These are phyloP conservation scores for Aleadryas rufinucha DNA, from an alignment of 2,113 vertebrate genomes.

Conservation along the genomic window DNA sequence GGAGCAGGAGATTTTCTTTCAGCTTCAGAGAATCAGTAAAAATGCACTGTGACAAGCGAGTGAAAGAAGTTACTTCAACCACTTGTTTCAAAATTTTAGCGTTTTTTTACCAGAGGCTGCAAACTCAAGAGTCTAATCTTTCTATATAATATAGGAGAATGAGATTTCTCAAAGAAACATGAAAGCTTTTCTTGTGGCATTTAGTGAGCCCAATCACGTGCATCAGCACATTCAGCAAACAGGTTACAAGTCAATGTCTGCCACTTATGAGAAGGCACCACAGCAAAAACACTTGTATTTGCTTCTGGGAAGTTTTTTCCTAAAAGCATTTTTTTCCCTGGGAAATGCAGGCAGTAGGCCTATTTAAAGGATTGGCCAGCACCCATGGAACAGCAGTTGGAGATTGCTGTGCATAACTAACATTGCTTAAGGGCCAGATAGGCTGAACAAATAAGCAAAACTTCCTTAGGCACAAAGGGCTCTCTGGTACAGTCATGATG, in stretches of 20 bases:
- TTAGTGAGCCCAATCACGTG: not conserved
- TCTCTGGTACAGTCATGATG: not conserved
- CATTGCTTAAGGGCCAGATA: not conserved
- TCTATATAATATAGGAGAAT: not conserved
- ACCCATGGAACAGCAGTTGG: not conserved
- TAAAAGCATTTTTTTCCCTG: not conserved
- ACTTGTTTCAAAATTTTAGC: not conserved
- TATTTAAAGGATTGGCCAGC: not conserved
- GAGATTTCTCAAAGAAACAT: not conserved
- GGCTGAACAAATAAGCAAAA: not conserved
- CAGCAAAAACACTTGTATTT: not conserved
- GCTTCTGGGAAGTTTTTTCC: not conserved
- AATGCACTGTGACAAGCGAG: not conserved
- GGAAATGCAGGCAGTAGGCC: not conserved
- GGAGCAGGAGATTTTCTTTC: not conserved
- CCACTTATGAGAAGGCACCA: not conserved
- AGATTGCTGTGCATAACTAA: not conserved
- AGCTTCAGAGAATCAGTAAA: not conserved
- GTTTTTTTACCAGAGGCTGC: not conserved
- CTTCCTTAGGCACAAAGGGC: not conserved
- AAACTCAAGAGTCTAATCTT: not conserved
- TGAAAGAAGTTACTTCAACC: not conserved
- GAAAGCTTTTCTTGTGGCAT: not conserved
- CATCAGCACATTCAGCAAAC: not conserved
- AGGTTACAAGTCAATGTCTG: not conserved